Base-by-base conservation (phyloP, 2,113 vertebrate species). In the Phainopepla nitens region DNA sequence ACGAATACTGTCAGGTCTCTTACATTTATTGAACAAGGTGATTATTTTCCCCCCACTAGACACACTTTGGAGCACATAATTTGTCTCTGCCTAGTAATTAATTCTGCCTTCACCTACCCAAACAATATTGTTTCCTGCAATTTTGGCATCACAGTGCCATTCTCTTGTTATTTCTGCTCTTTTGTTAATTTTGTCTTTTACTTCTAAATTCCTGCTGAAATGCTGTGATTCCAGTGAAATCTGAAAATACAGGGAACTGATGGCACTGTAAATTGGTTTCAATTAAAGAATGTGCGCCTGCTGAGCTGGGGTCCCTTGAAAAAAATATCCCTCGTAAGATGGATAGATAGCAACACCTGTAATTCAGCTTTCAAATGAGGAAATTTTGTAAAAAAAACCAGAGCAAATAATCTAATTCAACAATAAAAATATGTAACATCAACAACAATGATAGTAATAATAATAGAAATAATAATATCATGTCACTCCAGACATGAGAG, bases 91-190 rank as follows among this genome's bases (percentile, higher is more conserved):
- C 29, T 25, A 61, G 54, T 16, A 76, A 53, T 86, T 80, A 80
- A 35, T 96, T 96, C 91, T 90, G 18, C 25, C 31, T 44, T 61
- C 36, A 88, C 69, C 15, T 80, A 60, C 41, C 15, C 54, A 90
- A 76, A 23, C 8, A 60, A 33, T 51, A 45, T 10, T 14, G 2
- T 41, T 76, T 79, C 27, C 35, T 39, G 8, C 23, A 44, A 7
- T 72, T 93, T 72, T 3, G 7, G 8, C 20, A 33, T 69, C 15
- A 12, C 12, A 64, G 13, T 79, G 31, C n/a, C n/a, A 28, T 69
- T 76, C 45, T 76, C 9, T 93, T 19, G 8, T 71, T 87, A 41
- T 70, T 94, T 94, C 47, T 94, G 23, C 50, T 70, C 23, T 28
- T 77, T 13, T 49, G 50, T 58, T 87, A 36, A 22, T 90, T 92